These are phyloP conservation scores for Cheilosia vulpina DNA, from an alignment of 2,888 invertebrate genomes.

Conservation along the genomic window DNA sequence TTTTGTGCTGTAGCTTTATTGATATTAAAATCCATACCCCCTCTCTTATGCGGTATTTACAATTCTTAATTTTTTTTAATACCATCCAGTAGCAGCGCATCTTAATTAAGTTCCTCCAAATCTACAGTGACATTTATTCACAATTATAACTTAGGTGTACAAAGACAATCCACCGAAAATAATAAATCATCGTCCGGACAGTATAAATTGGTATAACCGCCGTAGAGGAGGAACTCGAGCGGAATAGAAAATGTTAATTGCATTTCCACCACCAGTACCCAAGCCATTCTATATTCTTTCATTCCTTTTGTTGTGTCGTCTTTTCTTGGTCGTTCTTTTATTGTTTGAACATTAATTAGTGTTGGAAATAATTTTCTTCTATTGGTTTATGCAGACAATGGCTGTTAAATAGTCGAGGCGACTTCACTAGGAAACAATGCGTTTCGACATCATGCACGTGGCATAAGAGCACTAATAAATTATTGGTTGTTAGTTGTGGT, in stretches of 20 bases:
- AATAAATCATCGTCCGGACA: constrained; percentile 2
- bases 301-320: neutral
- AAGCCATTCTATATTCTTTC: neutral
- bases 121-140: neutral
- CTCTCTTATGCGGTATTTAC: no score
- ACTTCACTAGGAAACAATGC: no score
- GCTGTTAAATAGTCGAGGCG: neutral
- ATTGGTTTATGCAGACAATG: neutral
- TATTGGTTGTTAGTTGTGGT: neutral
- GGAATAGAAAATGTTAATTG: constrained; percentile 3
- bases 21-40: no score
- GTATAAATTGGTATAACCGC: neutral
- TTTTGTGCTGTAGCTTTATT: no score
- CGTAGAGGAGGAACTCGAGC: neutral
- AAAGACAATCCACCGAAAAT: neutral
- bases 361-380: neutral
- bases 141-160: neutral
- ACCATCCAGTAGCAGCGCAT: no score
- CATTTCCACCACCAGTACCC: neutral
- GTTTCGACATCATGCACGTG: no score
- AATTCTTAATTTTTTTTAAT: no score
- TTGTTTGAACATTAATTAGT: constrained; percentile 9
- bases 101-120: neutral
- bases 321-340: neutral
- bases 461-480: no score